Evolutionary conservation across 2,888 invertebrate species (phyloP), one percentile per base, ranked within the genome.

Genomic region (Polyommatus icarus): DNA sequence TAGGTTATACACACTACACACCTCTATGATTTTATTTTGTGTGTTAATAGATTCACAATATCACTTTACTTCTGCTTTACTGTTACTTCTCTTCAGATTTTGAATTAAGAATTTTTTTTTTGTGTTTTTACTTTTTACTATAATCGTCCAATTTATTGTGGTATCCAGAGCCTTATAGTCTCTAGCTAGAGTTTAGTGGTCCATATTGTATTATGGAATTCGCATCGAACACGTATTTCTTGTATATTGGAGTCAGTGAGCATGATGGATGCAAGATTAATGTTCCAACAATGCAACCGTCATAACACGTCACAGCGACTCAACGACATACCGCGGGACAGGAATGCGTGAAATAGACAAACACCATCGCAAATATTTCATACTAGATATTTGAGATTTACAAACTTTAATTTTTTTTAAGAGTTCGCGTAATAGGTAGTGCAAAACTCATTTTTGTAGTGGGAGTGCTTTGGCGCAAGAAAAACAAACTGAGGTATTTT

Each of bases 261-360:
- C 29, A 18, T 67, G 67, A 67, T 67, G 29, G 67, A 67, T 67
- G 29, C 29, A 67, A 67, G 29, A 67, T 67, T 67, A 67, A 67
- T 67, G 67, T 67, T 32, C 29, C 67, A 67, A 67, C 67, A 67
- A 32, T 67, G 29, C 67, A 67, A 67, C 67, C 67, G 67, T 67
- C 67, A 67, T 32, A 67, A 32, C 67, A 67, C 67, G 67, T 67
- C 67, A 67, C 67, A 67, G 29, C 29, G 29, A 32, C 67, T 67
- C 32, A 67, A 67, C 29, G 67, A 29, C 67, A 67, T 67, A 67
- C 67, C 67, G 67, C 15, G 15, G 29, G 67, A 32, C 67, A 12
- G 67, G 67, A 67, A 67, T 67, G 67, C 67, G 18, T 67, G 67
- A 67, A 67, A 67, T 67, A 67, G 67, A 67, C 67, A 32, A 67